phyloP scores from a whole-genome alignment of 2,888 invertebrate genomes.

The Leptinotarsa peninsularis region DNA sequence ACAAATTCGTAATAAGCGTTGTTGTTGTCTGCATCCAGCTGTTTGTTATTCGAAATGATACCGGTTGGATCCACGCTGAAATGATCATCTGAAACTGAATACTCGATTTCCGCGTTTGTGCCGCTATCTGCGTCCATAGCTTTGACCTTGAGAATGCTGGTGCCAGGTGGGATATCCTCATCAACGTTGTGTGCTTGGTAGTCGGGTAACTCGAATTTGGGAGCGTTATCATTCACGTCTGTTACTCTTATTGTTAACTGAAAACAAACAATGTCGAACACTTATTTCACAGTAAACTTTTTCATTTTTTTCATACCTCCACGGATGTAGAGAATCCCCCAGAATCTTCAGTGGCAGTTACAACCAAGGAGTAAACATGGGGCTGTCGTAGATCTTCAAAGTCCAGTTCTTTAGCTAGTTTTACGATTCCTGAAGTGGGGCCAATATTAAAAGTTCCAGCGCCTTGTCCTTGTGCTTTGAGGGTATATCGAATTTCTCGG shows the following conservation, averaged over 20 bases:
- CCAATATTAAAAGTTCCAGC: conserved; percentile 96
- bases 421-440: conserved; percentile 93
- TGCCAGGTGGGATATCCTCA: conserved; percentile 92
- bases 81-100: conserved; percentile 91
- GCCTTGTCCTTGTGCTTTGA: conserved; percentile 94
- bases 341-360: conserved; percentile 97
- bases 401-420: conserved; percentile 94
- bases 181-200: conserved; percentile 97
- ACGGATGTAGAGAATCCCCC: conserved; percentile 96
- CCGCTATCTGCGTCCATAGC: conserved; percentile 97
- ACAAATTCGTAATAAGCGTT: conserved; percentile 96
- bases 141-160: conserved; percentile 93
- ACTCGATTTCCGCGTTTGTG: conserved; percentile 94
- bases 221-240: conserved; percentile 98
- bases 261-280: conserved; percentile 54
- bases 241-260: conserved; percentile 93
- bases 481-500: conserved; percentile 93
- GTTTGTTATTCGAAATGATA: conserved; percentile 91
- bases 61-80: conserved; percentile 95
- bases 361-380: conserved; percentile 91
- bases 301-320: conserved; percentile 73
- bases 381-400: conserved; percentile 96
- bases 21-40: conserved; percentile 95
- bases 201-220: conserved; percentile 95
- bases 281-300: no score